Base-by-base conservation (phyloP, 1,140 invertebrate species). In the Latrodectus geometricus region DNA sequence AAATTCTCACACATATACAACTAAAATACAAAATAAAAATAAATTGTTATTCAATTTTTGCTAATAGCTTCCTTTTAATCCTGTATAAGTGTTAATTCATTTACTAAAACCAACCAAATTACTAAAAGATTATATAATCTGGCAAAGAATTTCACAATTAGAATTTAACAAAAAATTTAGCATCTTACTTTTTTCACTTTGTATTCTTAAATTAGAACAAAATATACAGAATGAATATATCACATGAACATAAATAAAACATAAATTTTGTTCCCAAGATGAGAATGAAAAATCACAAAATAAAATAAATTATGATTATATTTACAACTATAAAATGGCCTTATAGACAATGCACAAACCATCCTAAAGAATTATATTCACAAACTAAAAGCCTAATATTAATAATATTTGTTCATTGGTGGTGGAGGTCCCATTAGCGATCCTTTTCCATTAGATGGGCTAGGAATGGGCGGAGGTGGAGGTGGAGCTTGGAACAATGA, bases 401-500 rank as follows among this genome's bases (percentile, higher is more conserved):
- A 73, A 61, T 82, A 83, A 50, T 75, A 74, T 68, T 72, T 72
- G 54, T 70, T 75, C 35, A 83, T 83, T 15, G 70, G 81, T 11
- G 81, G 81, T 23, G 81, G 81, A 11, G 80, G 80, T 21, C 70
- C 56, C 70, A 83, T 74, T n/a, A 75, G 21, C 9, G 81, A 50
- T 17, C 49, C 49, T 49, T 72, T 82, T 11, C 20, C 50, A 14
- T 69, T 17, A 65, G 23, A 23, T 52, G 52, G 35, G 35, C 17
- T 50, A 4, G 81, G 56, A 14, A 66, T 49, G 4, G 72, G 70
- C 3, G 81, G 81, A 50, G 81, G 81, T 4, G 81, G 81, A 15
- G 81, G 81, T 61, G 81, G 81, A 14, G 70, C 70, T 20, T 83
- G 81, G 21, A 83, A 83, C 35, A 83, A 75, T n/a, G 81, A 83